Evolutionary conservation across 2,797 vertebrate species (phyloP).

Genomic region (Gobionotothen gibberifrons): DNA sequence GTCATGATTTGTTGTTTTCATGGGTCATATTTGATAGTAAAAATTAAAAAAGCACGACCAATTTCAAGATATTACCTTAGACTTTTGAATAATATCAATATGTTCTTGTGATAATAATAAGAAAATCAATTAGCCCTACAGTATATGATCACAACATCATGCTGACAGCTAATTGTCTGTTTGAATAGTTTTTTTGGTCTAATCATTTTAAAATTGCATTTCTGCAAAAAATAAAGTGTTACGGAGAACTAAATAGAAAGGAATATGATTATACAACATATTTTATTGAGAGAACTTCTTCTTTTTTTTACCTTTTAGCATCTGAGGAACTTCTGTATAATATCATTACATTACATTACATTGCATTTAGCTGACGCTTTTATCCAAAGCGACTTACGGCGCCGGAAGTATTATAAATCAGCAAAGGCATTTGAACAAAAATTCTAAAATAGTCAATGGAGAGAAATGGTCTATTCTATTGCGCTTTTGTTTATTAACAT

Average conservation of each 20-base stretch:
- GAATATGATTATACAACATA: too few relatives aligned
- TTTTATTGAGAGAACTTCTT: background rate
- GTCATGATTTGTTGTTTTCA: background rate
- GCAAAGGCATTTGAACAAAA: background rate
- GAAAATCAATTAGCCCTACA: background rate
- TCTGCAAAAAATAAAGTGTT: too few relatives aligned
- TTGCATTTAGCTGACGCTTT: too few relatives aligned
- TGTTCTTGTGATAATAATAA: background rate
- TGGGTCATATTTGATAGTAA: background rate
- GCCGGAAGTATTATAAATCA: background rate
- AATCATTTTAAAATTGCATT: background rate
- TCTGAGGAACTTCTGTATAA: background rate
- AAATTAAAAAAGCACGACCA: background rate
- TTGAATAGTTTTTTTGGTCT: background rate
- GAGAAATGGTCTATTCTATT: background rate
- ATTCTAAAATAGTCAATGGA: background rate
- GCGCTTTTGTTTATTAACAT: background rate
- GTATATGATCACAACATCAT: background rate
- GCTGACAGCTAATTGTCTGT: background rate
- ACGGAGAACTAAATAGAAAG: too few relatives aligned
- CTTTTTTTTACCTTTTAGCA: background rate
- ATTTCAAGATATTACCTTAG: too few relatives aligned
- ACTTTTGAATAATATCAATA: background rate
- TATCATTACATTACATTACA: too few relatives aligned
- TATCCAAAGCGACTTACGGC: too few relatives aligned